These are phyloP conservation scores for Silvanus unidentatus DNA, from an alignment of 2,888 invertebrate species.

Conservation along the genomic window DNA sequence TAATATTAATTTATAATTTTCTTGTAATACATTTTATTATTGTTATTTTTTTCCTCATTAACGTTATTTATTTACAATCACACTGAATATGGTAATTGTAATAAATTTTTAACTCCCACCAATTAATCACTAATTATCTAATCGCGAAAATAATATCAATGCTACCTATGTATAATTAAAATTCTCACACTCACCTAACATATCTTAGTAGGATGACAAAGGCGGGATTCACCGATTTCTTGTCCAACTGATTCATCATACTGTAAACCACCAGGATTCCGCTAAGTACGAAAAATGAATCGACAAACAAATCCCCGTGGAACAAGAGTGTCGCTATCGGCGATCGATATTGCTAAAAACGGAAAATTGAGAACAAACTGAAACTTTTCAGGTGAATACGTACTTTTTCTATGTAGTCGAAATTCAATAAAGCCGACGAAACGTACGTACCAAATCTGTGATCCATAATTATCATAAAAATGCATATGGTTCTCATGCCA, in stretches of 20 bases:
- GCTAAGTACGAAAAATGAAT: conserved; percentile 58
- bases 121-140: neutral
- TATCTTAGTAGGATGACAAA: conserved; percentile 54
- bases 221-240: conserved; percentile 46
- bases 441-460: conserved; percentile 53
- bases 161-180: too few species aligned
- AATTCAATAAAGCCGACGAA: conserved; percentile 53
- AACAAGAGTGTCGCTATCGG: conserved; percentile 47
- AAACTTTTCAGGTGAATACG: conserved; percentile 12
- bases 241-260: conserved; percentile 46
- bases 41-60: too few species aligned
- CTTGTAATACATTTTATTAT: too few species aligned
- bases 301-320: conserved; percentile 60
- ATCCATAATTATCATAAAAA: conserved; percentile 52
- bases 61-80: too few species aligned
- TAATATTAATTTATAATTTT: too few species aligned
- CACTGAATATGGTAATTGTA: too few species aligned
- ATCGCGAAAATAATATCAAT: too few species aligned
- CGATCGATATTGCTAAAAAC: conserved; percentile 41
- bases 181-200: conserved; percentile 57
- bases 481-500: conserved; percentile 54
- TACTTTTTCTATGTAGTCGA: conserved; percentile 52
- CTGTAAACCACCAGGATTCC: conserved; percentile 53
- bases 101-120: too few species aligned
- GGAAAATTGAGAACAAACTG: conserved; percentile 4